Evolutionary conservation across 1,140 invertebrate genomes (phyloP).

Genomic region (Vanessa tameamea): DNA sequence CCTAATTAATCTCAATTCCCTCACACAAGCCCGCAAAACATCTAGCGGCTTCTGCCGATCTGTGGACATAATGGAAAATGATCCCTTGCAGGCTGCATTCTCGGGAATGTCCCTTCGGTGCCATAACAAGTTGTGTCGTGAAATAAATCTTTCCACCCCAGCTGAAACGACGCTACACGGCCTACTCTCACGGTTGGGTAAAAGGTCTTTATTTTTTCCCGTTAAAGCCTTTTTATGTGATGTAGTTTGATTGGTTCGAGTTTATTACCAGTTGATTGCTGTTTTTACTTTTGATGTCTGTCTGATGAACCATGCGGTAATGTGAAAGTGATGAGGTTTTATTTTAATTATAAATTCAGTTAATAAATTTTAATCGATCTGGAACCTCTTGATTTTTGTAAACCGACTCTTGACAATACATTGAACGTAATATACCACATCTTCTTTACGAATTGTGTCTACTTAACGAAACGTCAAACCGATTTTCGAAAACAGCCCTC

Average conservation of each 20-base stretch:
- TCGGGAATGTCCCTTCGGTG: constrained; percentile 65
- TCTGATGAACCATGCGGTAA: constrained; percentile 7
- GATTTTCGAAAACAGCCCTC: background rate
- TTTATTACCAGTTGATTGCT: constrained; percentile 57
- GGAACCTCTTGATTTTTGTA: too few species aligned
- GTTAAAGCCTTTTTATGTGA: constrained; percentile 65
- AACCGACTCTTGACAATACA: background rate
- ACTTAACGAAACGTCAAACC: background rate
- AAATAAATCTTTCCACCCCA: constrained; percentile 76
- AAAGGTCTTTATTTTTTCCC: constrained; percentile 75
- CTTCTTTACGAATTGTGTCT: background rate
- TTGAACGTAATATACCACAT: background rate
- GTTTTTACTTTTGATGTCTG: constrained; percentile 26
- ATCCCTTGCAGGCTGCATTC: constrained; percentile 63
- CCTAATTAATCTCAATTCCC: constrained; percentile 63
- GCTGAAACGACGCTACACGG: constrained; percentile 48
- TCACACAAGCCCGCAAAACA: constrained; percentile 62
- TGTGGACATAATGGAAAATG: constrained; percentile 55
- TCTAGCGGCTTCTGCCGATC: constrained; percentile 57
- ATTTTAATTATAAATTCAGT: background rate
- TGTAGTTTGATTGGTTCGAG: constrained; percentile 66
- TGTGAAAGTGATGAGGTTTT: constrained; percentile 13
- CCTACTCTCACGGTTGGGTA: constrained; percentile 61
- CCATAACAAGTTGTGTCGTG: constrained; percentile 74
- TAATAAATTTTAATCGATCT: too few species aligned